Evolutionary conservation across 2,797 vertebrate species (phyloP).

Genomic region (Bradypodion pumilum): DNA sequence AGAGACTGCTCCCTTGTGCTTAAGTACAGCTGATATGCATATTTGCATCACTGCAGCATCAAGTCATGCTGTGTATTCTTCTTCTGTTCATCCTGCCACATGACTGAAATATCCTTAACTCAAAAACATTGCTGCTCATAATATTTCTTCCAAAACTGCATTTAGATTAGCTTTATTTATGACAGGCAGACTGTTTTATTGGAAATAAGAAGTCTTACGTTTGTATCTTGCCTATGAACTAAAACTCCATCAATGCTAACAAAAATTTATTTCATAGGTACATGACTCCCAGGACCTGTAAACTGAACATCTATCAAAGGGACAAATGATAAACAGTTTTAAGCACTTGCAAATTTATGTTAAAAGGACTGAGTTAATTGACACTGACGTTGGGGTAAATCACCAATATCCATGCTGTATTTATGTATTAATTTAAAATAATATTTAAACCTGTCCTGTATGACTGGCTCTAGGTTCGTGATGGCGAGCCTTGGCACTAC

Average conservation of each 20-base stretch:
- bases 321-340: not conserved
- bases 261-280: not conserved
- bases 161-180: not conserved
- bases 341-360: not conserved
- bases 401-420: not conserved
- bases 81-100: not conserved
- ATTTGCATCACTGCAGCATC: slow-evolving; percentile 17
- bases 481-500: too few relatives aligned
- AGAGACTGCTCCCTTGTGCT: not conserved
- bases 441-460: not conserved
- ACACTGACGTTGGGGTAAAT: not conserved
- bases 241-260: not conserved
- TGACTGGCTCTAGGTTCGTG: not conserved
- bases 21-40: not conserved
- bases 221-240: slow-evolving; percentile 22
- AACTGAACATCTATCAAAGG: not conserved
- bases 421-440: not conserved
- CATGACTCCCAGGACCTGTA: not conserved
- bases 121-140: slow-evolving; percentile 15
- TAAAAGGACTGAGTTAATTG: not conserved
- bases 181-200: not conserved
- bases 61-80: slow-evolving; percentile 31
- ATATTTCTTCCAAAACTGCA: slow-evolving; percentile 19
- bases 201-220: not conserved
- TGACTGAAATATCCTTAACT: slow-evolving; percentile 5